Base-by-base conservation (phyloP, 2,797 vertebrate species). In the Hippoglossus hippoglossus region DNA sequence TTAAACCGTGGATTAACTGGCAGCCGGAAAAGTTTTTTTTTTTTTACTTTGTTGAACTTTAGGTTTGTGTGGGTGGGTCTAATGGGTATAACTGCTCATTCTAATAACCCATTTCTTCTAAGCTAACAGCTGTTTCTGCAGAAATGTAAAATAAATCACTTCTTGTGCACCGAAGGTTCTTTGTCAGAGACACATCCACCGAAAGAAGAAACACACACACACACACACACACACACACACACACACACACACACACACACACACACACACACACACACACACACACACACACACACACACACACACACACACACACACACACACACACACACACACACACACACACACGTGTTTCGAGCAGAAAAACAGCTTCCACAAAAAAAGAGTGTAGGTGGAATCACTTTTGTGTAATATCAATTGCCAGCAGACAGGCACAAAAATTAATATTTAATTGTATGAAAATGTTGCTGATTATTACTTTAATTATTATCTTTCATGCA, bases 401-500 rank as follows among this genome's bases (percentile, higher is more conserved):
- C 24, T 26, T 46, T 67, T 60, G 68, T 69, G 26, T 41, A 47
- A 52, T 36, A 81, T 70, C 55, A 75, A 28, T 53, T 58, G 69
- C 67, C 46, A 52, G 77, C 53, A 80, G 36, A 67, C 34, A 57
- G 47, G 44, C 44, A 46, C 36, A 28, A 79, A 46, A 89, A 83
- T 82, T 19, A 63, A 63, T 79, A 80, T 91, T 86, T 80, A 80
- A 89, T 80, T 52, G 44, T 58, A 77, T 69, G 44, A 84, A 82
- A 89, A 71, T 83, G 80, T 74, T 71, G 67, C 61, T 69, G 79
- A 89, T 86, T 77, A 85, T 75, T 84, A 76, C 77, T 88, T 85
- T 77, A 87, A 87, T 87, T 80, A 84, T 87, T 76, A 88, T 82
- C 64, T 71, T 79, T 89, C 79, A 84, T 79, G 88, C 84, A 79